Conservation (phyloP, 2,797 vertebrate species). For the Synanceia verrucosa region DNA sequence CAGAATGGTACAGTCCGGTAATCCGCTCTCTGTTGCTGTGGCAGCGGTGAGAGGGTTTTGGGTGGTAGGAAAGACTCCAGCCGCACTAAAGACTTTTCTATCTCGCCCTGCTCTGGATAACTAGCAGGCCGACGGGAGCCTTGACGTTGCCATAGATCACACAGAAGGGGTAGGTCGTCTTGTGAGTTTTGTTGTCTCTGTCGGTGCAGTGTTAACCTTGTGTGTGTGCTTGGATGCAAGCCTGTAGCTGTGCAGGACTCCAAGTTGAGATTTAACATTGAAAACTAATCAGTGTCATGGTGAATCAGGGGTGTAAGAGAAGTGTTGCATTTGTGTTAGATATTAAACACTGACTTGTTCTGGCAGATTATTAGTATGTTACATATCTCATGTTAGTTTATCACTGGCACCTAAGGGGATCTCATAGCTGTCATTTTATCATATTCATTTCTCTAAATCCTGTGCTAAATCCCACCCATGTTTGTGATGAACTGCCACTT, state of each 20-base stretch:
- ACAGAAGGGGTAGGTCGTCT: conserved; percentile 80
- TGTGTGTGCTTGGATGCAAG: conserved; percentile 32
- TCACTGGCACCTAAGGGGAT: conserved; percentile 31
- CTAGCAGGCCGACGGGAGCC: conserved; percentile 73
- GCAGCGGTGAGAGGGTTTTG: conserved; percentile 89
- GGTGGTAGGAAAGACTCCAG: conserved; percentile 83
- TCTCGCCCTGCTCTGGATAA: conserved; percentile 78
- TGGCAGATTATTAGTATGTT: conserved; percentile 35
- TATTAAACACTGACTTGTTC: conserved; percentile 30
- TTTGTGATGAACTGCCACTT: conserved; percentile 33
- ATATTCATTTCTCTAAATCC: conserved; percentile 49
- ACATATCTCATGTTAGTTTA: conserved; percentile 6
- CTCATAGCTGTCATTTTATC: conserved; percentile 25
- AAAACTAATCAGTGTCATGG: conserved; percentile 50
- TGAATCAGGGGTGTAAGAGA: conserved; percentile 22
- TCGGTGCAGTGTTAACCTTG: conserved; percentile 36
- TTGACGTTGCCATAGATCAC: conserved; percentile 71
- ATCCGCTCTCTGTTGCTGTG: conserved; percentile 92
- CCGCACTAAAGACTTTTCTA: conserved; percentile 76
- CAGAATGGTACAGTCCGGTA: conserved; percentile 91
- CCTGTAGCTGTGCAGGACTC: conserved; percentile 38
- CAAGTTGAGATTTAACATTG: conserved; percentile 43
- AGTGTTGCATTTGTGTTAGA: conserved; percentile 32
- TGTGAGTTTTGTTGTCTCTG: conserved; percentile 25
- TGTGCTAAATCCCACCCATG: conserved; percentile 22